Base-by-base conservation (phyloP, 2,888 invertebrate species). In the Hipparchia semele region DNA sequence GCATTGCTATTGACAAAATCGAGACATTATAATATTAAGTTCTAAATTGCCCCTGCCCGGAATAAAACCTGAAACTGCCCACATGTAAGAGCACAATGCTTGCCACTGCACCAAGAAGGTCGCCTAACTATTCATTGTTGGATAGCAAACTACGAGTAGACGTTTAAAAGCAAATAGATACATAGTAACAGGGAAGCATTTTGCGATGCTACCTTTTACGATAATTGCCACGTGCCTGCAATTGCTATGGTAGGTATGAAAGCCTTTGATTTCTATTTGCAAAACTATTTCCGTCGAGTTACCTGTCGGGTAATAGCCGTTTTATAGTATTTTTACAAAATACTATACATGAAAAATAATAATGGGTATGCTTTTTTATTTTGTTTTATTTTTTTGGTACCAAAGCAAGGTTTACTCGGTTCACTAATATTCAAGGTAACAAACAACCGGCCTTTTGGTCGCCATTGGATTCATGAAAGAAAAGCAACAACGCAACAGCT, bases 181-280 rank as follows among this genome's bases (percentile, higher is more conserved):
- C 59, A 49, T 49, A 46, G 51, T 68, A 68, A 46, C 51, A 60
- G 61, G 39, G 39, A 72, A 60, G 68, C 80, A 85, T 85, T 84
- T 86, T 82, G 82, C 82, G 82, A 80, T 79, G 79, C 84, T 84
- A 80, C 83, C 83, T 84, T 87, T 87, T 84, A 88, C 84, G 84
- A 84, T 87, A 86, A 87, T 86, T 86, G 84, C 83, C 79, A 78
- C 82, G 75, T 76, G 83, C 82, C 80, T 82, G 77, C 79, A 76
- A 76, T 79, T 75, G 75, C 79, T 73, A 77, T 76, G 77, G 76
- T 75, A 77, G 74, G 72, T 75, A 78, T 76, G 76, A 77, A 74
- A 76, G 73, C 75, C 71, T 74, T 70, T 73, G 78, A 79, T 78
- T 79, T 79, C 75, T 76, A 74, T 78, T 79, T 77, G 67, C 73